Conservation (phyloP, 1,140 invertebrate species). For the Chionoecetes opilio region DNA sequence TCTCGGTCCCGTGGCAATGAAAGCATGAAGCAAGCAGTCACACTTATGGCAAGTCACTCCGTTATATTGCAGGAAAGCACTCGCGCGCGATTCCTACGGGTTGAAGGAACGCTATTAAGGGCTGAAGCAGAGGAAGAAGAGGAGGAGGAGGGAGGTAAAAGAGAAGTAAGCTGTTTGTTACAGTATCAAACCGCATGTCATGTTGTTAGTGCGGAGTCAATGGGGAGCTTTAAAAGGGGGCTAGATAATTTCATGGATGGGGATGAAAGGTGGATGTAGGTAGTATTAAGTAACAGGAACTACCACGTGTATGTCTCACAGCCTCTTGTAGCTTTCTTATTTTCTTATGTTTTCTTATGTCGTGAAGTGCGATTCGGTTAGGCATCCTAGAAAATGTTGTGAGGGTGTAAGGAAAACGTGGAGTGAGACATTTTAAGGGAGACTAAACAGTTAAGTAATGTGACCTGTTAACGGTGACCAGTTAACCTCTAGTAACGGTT, state of each 20-base stretch:
- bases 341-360: no score
- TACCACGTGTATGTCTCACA: no score
- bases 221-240: no score
- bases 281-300: no score
- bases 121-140: neutral
- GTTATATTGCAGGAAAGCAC: neutral
- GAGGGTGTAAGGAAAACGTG: neutral
- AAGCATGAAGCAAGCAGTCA: neutral
- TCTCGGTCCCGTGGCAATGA: neutral
- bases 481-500: no score
- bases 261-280: no score
- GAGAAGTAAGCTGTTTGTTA: neutral
- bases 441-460: no score
- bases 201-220: no score
- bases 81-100: neutral
- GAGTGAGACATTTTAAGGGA: neutral
- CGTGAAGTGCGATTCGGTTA: neutral
- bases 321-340: no score
- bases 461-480: no score
- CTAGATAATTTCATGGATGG: no score
- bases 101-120: neutral
- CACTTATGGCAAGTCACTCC: neutral
- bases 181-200: no score
- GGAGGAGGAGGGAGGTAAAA: neutral
- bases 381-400: neutral